Percentiles rank a stretch among this genome's conserved stretches.
Conservation (phyloP, 2,113 vertebrate species). For the Glaucomys volans region DNA sequence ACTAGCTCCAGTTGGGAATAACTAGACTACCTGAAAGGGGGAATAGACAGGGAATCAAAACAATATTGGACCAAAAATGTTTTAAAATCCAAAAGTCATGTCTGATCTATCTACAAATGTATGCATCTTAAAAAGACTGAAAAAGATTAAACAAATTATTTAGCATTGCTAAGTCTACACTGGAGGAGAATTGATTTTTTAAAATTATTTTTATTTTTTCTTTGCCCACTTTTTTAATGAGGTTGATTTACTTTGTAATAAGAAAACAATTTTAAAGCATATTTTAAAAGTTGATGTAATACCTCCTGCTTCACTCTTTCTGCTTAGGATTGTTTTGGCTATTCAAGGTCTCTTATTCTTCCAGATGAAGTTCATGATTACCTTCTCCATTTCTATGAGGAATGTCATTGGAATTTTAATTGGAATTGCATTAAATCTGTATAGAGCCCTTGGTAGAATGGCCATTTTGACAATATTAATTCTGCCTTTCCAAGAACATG, state of each 20-base stretch:
- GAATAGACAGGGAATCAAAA: neutral
- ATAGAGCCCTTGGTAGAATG: too few species aligned
- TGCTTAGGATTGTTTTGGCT: too few species aligned
- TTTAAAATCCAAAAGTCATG: neutral
- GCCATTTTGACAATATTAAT: too few species aligned
- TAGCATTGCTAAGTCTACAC: neutral
- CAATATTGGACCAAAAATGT: neutral
- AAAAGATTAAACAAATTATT: neutral
- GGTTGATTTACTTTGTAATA: neutral
- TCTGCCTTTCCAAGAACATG: too few species aligned
- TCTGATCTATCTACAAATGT: neutral
- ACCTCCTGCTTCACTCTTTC: too few species aligned
- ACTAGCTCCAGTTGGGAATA: neutral
- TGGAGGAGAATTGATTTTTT: neutral
- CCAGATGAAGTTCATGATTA: too few species aligned
- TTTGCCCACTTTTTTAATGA: neutral
- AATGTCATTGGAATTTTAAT: too few species aligned
- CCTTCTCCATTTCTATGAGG: too few species aligned
- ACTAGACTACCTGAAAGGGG: neutral
- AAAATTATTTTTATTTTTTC: neutral
- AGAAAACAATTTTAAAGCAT: neutral
- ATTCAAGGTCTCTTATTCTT: too few species aligned
- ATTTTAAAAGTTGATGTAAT: constrained; percentile 52
- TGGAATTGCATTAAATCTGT: too few species aligned
- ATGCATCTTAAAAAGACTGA: neutral